These are phyloP conservation scores for Periphyllus acericola DNA, from an alignment of 2,888 invertebrate species.

Conservation along the genomic window DNA sequence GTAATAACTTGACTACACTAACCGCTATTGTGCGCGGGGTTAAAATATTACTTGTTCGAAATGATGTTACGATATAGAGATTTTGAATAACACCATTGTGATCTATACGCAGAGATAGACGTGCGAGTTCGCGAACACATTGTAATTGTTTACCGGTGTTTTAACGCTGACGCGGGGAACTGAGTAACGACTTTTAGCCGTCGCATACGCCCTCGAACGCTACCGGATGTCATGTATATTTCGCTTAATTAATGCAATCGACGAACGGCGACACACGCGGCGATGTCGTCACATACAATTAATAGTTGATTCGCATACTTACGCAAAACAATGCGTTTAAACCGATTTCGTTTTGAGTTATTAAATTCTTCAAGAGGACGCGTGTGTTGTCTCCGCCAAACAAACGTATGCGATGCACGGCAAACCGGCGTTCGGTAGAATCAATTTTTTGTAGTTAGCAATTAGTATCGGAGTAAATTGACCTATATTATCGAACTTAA, in stretches of 20 bases:
- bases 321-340: background rate
- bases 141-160: background rate
- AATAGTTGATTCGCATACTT: background rate
- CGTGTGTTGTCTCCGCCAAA: too few species aligned
- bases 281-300: background rate
- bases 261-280: background rate
- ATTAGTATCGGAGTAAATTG: too few species aligned
- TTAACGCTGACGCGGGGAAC: background rate
- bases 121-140: background rate
- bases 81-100: background rate
- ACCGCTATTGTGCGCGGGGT: background rate
- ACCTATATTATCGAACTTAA: too few species aligned
- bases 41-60: background rate
- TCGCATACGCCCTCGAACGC: too few species aligned
- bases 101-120: background rate
- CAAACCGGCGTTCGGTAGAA: too few species aligned
- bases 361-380: background rate
- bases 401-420: too few species aligned
- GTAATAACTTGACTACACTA: slow-evolving; percentile 4
- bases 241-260: background rate
- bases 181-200: background rate
- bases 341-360: background rate
- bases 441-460: too few species aligned
- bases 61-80: background rate
- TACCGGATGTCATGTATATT: too few species aligned